Percentiles rank a stretch among this genome's conserved stretches.
Conservation (phyloP, 2,888 invertebrate genomes). For the Diarsia dahlii region DNA sequence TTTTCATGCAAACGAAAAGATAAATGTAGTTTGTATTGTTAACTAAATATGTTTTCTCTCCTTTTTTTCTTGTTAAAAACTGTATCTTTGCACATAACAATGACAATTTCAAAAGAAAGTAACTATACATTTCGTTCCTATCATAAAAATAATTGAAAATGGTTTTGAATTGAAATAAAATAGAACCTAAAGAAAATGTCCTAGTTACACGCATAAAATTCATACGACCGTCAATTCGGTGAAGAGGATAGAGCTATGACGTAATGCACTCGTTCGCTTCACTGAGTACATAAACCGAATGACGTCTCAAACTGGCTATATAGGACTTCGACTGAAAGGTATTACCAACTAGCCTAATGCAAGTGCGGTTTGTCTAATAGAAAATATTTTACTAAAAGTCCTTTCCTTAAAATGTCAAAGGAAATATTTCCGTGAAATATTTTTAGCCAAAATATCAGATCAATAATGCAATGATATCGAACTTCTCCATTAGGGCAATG, state of each 20-base stretch:
- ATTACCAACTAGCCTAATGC: neutral
- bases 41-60: too few relatives aligned
- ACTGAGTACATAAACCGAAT: constrained; percentile 10
- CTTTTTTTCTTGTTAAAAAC: too few relatives aligned
- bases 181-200: neutral
- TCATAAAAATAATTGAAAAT: neutral
- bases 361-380: neutral
- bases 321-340: neutral
- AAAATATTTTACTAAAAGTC: neutral
- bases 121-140: too few relatives aligned
- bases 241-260: constrained; percentile 14
- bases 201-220: neutral
- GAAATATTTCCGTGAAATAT: neutral
- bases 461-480: neutral
- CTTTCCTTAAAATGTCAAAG: neutral
- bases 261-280: constrained; percentile 11
- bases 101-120: too few relatives aligned
- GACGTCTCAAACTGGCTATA: neutral
- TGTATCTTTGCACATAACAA: too few relatives aligned
- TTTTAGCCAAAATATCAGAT: too few relatives aligned
- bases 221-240: constrained; percentile 6
- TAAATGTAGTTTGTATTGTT: too few relatives aligned
- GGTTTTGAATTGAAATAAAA: neutral
- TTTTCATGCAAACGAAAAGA: too few relatives aligned
- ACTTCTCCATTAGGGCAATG: constrained; percentile 22